phyloP scores from a whole-genome alignment of 2,797 vertebrate genomes.

The Nyctibius grandis region DNA sequence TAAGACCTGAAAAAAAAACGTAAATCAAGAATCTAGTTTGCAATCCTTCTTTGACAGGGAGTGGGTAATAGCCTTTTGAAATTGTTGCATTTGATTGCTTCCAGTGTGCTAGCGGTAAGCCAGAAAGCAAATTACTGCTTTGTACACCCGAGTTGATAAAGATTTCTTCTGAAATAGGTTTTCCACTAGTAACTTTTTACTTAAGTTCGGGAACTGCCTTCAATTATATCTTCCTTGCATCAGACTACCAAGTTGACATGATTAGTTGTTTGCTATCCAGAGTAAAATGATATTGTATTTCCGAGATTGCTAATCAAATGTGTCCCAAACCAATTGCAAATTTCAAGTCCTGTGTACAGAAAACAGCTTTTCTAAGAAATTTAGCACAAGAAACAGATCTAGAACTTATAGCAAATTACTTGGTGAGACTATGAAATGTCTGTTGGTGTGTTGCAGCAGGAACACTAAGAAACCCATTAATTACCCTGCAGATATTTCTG shows the following conservation, averaged over 20 bases:
- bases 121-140: slow-evolving; percentile 38
- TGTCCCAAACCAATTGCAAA: neutral
- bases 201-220: neutral
- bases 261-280: neutral
- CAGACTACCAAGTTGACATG: neutral
- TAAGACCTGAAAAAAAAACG: neutral
- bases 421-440: neutral
- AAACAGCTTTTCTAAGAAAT: neutral
- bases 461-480: neutral
- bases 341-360: neutral
- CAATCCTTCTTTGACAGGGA: neutral
- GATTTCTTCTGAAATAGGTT: neutral
- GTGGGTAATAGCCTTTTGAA: slow-evolving; percentile 28
- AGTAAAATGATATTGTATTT: neutral
- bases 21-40: neutral
- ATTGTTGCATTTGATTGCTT: slow-evolving; percentile 16
- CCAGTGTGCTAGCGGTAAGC: neutral
- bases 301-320: neutral
- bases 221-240: neutral
- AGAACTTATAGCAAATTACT: neutral
- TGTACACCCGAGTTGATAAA: neutral
- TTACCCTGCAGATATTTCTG: neutral
- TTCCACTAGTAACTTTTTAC: neutral
- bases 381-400: neutral
- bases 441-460: neutral